phyloP scores from a whole-genome alignment of 1,140 invertebrate genomes.

The Drosophila aff. region DNA sequence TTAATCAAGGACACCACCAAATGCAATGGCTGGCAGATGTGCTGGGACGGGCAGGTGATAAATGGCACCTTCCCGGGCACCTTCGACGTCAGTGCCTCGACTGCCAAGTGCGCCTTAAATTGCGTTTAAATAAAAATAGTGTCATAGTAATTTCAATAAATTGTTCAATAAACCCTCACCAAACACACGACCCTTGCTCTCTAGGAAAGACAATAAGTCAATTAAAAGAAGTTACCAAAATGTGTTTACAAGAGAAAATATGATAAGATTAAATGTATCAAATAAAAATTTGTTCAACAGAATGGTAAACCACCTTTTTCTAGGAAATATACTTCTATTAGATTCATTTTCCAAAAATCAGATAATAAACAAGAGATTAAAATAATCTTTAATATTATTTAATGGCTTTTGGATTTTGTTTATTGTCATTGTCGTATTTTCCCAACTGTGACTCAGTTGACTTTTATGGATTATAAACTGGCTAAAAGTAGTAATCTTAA shows the following conservation, averaged over 20 bases:
- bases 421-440: neutral
- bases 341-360: neutral
- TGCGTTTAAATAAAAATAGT: neutral
- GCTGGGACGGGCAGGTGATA: constrained; percentile 59
- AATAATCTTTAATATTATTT: constrained; percentile 17
- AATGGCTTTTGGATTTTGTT: constrained; percentile 4
- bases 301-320: neutral
- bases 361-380: neutral
- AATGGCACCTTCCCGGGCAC: constrained; percentile 63
- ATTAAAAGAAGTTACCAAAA: constrained; percentile 7
- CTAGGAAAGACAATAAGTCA: neutral
- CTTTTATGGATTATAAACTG: neutral
- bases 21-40: constrained; percentile 70
- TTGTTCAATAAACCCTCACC: neutral
- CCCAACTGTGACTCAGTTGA: neutral
- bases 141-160: neutral
- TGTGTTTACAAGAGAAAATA: neutral
- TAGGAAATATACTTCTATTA: neutral
- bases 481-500: neutral
- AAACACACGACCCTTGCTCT: neutral
- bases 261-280: constrained; percentile 7
- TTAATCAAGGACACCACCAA: constrained; percentile 60
- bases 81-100: constrained; percentile 60
- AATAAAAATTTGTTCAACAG: neutral
- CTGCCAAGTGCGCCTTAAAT: constrained; percentile 44